Evolutionary conservation across 1,140 invertebrate species (phyloP).

Genomic region (Steinernema feltiae): DNA sequence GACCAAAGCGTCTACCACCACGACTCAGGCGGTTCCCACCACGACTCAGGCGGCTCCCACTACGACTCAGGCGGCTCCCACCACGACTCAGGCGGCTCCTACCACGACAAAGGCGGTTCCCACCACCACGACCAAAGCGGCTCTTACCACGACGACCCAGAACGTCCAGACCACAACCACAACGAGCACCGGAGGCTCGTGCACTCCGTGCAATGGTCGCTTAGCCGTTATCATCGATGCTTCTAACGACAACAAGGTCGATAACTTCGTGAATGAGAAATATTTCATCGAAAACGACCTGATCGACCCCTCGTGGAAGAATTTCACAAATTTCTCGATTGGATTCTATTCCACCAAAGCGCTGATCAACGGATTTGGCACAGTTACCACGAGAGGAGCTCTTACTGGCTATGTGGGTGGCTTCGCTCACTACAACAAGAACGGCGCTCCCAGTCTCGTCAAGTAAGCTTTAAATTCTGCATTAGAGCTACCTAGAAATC

Average conservation of each 20-base stretch:
- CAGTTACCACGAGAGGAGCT: neutral
- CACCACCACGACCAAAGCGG: too few species aligned
- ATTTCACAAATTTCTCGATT: neutral
- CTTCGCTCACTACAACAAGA: neutral
- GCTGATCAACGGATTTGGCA: neutral
- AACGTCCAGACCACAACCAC: neutral
- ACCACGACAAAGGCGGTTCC: too few species aligned
- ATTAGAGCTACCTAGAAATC: neutral
- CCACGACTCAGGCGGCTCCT: too few species aligned
- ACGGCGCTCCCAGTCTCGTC: neutral
- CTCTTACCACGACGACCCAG: neutral
- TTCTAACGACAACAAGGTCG: neutral
- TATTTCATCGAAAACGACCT: neutral
- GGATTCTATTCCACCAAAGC: neutral
- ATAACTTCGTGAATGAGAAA: neutral
- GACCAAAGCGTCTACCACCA: too few species aligned
- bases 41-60: too few species aligned
- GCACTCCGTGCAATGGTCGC: neutral
- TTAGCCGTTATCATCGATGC: neutral
- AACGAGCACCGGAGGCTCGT: neutral
- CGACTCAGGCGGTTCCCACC: too few species aligned
- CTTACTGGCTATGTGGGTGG: neutral
- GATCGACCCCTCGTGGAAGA: neutral
- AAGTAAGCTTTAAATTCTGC: neutral
- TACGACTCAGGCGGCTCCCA: too few species aligned